Evolutionary conservation across 53 echinoderm and acorn worm genomes (phyloP).

Genomic region (Glandiceps talaboti): DNA sequence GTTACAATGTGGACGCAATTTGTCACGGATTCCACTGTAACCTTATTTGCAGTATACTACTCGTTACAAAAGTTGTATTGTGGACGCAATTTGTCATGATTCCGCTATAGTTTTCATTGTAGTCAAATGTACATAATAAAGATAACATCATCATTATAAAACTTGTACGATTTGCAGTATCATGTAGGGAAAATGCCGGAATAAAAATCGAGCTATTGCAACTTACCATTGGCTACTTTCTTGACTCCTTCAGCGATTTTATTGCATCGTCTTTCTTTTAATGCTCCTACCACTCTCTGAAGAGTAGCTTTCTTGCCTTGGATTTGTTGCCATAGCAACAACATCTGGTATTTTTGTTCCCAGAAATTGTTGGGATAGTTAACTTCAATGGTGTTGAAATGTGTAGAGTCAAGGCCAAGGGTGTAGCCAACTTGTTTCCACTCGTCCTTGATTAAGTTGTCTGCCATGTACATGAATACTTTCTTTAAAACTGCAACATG

Average conservation of each 20-base stretch:
- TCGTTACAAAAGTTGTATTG: too few species aligned
- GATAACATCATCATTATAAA: too few species aligned
- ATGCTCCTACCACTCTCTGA: neutral
- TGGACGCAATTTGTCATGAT: too few species aligned
- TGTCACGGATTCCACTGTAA: too few species aligned
- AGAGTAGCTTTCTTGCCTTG: neutral
- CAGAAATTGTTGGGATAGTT: neutral
- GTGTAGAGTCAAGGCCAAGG: neutral
- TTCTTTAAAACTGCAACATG: neutral
- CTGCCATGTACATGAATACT: neutral
- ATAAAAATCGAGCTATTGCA: too few species aligned
- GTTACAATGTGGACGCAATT: too few species aligned
- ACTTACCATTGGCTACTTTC: neutral
- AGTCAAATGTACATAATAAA: too few species aligned
- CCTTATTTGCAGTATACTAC: too few species aligned
- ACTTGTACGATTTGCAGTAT: too few species aligned
- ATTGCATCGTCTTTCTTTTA: neutral
- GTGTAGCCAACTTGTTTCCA: neutral
- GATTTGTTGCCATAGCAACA: neutral
- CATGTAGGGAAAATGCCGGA: too few species aligned
- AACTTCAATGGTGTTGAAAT: neutral
- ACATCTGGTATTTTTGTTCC: neutral
- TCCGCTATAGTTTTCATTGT: too few species aligned
- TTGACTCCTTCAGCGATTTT: neutral
- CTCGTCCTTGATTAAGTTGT: neutral